Conservation (phyloP, 1,140 invertebrate genomes). For the Dendroctonus valens region DNA sequence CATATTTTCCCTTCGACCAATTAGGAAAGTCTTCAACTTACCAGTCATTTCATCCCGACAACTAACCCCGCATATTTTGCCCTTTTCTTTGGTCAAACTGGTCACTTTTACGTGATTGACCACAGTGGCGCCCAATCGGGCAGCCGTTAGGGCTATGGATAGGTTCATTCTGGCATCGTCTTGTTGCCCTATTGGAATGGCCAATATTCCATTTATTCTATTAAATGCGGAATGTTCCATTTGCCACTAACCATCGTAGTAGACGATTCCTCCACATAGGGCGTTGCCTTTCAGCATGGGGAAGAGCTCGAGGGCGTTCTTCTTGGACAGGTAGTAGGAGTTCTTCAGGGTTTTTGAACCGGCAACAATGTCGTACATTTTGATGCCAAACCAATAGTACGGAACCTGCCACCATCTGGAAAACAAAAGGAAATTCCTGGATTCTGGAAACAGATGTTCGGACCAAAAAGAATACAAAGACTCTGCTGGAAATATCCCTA, state of each 20-base stretch:
- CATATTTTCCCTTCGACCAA: not conserved
- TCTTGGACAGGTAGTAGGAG: constrained; percentile 93
- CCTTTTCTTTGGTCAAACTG: constrained; percentile 73
- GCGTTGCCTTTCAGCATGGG: constrained; percentile 95
- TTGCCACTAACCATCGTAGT: constrained; percentile 86
- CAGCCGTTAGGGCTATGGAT: constrained; percentile 91
- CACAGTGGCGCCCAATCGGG: constrained; percentile 90
- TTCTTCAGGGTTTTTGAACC: constrained; percentile 92
- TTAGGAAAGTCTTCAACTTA: constrained; percentile 1
- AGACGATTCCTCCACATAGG: constrained; percentile 94
- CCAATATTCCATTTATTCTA: not conserved
- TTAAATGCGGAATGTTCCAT: not conserved
- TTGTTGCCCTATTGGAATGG: constrained; percentile 75
- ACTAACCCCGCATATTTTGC: constrained; percentile 68
- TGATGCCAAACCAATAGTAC: constrained; percentile 98
- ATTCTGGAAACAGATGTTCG: not conserved
- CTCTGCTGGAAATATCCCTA: not conserved
- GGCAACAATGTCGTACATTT: constrained; percentile 97
- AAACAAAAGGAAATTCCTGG: not conserved
- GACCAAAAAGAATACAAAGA: no score
- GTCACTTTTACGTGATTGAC: constrained; percentile 90
- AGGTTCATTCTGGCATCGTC: constrained; percentile 99
- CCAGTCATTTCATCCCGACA: constrained; percentile 77
- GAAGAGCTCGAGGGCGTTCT: constrained; percentile 92
- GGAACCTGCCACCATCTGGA: constrained; percentile 96